Evolutionary conservation across 2,797 vertebrate species (phyloP).

Genomic region (Crocodylus rhombifer): DNA sequence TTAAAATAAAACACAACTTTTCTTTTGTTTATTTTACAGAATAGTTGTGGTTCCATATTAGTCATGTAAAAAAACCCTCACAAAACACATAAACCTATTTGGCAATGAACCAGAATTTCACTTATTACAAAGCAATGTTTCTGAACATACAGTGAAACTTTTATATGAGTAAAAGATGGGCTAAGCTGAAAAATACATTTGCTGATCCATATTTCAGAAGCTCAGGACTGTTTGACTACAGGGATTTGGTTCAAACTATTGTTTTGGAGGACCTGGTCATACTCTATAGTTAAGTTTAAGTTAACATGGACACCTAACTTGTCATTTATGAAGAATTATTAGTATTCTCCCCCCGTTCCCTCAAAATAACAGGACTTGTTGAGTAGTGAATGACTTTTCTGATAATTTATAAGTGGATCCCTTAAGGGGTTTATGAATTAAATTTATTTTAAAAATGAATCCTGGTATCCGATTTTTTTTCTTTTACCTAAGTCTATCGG

Average conservation of each 20-base stretch:
- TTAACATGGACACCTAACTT: not conserved
- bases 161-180: not conserved
- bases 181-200: not conserved
- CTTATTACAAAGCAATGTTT: not conserved
- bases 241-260: accelerated
- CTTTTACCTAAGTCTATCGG: accelerated
- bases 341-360: not conserved
- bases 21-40: conserved; percentile 55
- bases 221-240: accelerated
- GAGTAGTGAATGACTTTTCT: not conserved
- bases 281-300: not conserved
- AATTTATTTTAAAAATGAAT: not conserved
- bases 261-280: not conserved
- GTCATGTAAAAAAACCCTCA: not conserved
- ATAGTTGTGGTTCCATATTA: conserved; percentile 47
- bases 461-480: not conserved
- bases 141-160: not conserved
- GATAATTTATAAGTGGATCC: not conserved
- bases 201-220: not conserved
- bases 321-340: not conserved
- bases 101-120: conserved; percentile 2
- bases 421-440: not conserved
- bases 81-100: conserved; percentile 34
- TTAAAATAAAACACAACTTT: conserved; percentile 53
- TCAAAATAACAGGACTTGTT: not conserved